Conservation (phyloP, 2,797 vertebrate genomes). For the Sebastes alutus region DNA sequence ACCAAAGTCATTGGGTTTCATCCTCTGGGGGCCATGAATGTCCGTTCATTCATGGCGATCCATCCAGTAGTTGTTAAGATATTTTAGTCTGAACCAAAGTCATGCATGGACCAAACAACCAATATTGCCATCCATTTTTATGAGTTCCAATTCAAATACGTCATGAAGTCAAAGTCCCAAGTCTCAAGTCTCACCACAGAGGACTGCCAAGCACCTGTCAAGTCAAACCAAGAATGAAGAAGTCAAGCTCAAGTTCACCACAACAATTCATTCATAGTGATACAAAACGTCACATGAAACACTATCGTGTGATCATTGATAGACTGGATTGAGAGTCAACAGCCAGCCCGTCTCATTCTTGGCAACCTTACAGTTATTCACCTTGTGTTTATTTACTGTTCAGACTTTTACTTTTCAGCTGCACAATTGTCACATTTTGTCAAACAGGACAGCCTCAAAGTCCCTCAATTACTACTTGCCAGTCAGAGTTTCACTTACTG, state of each 20-base stretch:
- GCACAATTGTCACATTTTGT: background rate
- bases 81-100: background rate
- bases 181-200: background rate
- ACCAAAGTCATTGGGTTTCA: background rate
- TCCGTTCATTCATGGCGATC: background rate
- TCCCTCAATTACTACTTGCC: background rate
- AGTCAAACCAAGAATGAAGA: background rate
- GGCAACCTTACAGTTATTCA: background rate
- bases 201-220: background rate
- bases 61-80: background rate
- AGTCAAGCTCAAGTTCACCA: background rate
- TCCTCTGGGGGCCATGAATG: background rate
- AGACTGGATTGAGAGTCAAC: background rate
- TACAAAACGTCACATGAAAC: background rate
- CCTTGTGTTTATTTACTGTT: background rate
- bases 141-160: background rate
- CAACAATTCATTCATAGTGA: background rate
- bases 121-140: background rate
- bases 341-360: background rate
- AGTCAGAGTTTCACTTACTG: constrained; percentile 3
- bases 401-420: background rate
- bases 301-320: background rate
- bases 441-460: background rate
- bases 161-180: background rate
- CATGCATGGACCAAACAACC: background rate